phyloP scores from a whole-genome alignment of 1,140 invertebrate genomes.

The Centruroides vittatus region DNA sequence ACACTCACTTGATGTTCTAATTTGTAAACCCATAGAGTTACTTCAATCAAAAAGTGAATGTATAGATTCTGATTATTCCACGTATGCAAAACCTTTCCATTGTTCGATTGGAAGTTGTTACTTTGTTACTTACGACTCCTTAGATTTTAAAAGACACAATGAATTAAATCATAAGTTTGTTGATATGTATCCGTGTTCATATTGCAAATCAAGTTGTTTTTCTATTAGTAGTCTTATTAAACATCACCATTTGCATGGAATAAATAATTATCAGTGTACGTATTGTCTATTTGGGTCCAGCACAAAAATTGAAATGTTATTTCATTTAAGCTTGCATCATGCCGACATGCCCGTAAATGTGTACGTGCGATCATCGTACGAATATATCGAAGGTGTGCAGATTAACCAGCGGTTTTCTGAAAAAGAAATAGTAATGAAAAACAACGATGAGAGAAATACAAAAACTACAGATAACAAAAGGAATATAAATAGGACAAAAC shows the following conservation, averaged over 20 bases:
- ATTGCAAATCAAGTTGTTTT: constrained; percentile 8
- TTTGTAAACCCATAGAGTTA: not conserved
- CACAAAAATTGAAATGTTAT: constrained; percentile 28
- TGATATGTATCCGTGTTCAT: constrained; percentile 2
- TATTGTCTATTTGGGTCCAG: constrained; percentile 35
- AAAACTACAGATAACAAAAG: too few relatives aligned
- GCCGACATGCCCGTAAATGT: constrained; percentile 31
- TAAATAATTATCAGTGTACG: constrained; percentile 36
- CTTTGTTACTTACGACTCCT: constrained; percentile 2
- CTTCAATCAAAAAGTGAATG: too few relatives aligned
- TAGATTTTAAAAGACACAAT: constrained; percentile 5
- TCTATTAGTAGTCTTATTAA: constrained; percentile 9
- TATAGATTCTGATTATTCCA: not conserved
- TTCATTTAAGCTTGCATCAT: constrained; percentile 33
- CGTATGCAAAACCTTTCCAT: constrained; percentile 3
- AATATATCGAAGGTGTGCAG: not conserved
- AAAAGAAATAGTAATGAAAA: too few relatives aligned
- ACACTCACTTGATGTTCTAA: not conserved
- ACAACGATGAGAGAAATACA: too few relatives aligned
- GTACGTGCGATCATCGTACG: constrained; percentile 24
- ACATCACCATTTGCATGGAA: constrained; percentile 32
- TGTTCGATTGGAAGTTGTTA: constrained; percentile 4
- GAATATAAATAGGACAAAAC: too few relatives aligned
- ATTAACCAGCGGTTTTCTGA: not conserved
- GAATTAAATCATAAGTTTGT: not conserved